Base-by-base conservation (phyloP, 2,113 vertebrate species). In the Heterochromis multidens region DNA sequence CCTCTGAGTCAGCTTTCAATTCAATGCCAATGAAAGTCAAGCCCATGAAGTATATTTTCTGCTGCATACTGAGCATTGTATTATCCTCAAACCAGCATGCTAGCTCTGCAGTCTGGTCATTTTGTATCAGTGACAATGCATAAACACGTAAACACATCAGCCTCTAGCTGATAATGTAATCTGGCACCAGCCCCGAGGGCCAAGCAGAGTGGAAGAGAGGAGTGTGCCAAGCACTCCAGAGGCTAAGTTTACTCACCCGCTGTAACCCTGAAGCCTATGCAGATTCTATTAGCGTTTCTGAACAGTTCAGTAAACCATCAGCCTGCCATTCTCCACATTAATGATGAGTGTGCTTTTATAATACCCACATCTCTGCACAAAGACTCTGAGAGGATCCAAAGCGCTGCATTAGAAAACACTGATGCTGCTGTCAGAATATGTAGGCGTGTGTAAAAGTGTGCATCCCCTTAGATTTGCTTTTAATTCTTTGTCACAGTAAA, bases 111-210 rank as follows among this genome's bases (percentile, higher is more conserved):
- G 72, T 77, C 74, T 37, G 79, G 40, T 84, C 82, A 78, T 82
- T 83, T 85, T 87, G 67, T 92, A 82, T 91, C 87, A 58, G 59
- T 90, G 88, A 89, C 90, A 89, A 85, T 89, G 86, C 89, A 80
- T 60, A 83, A 89, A 89, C 91, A 86, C 91, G 80, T 89, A 88
- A 90, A 92, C 91, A 90, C 80, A 84, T 88, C 89, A 86, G 70
- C 85, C 76, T 27, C 65, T 19, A 80, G 85, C 87, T 76, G 87
- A 85, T 92, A 91, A 92, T 85, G 78, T 80, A 93, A 91, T 90
- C 87, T 91, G 91, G 89, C 92, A 92, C 35, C 67, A 57, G 84
- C 86, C 84, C 29, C 8, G 11, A 77, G 88, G 80, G 58, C 74
- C 58, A 56, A 85, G 61, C 57, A 21, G 37, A 88, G 88, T 43